These are phyloP conservation scores for Antennarius maculatus DNA, from an alignment of 2,797 vertebrate genomes.

Conservation along the genomic window DNA sequence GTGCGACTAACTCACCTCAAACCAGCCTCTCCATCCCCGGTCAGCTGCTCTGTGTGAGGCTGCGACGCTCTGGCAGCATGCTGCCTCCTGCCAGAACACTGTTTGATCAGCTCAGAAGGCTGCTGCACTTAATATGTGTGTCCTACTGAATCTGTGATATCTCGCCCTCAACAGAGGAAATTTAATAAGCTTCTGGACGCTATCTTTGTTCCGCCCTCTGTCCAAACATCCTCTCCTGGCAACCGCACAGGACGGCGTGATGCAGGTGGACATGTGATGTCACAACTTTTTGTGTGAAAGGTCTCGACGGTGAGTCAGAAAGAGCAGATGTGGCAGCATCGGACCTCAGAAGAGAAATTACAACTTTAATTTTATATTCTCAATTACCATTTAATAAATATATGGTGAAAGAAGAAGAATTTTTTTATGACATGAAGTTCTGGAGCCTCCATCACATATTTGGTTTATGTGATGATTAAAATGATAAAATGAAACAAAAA, in stretches of 20 bases:
- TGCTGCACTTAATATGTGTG: slow-evolving; percentile 17
- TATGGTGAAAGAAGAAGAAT: too few species aligned
- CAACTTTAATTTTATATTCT: background rate
- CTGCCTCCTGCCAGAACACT: slow-evolving; percentile 30
- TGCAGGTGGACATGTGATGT: slow-evolving; percentile 20
- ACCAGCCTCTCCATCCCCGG: slow-evolving; percentile 38
- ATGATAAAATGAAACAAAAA: too few species aligned
- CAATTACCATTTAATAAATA: background rate
- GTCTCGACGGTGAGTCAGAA: background rate
- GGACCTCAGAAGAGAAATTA: too few species aligned
- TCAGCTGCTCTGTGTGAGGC: background rate
- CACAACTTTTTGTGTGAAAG: slow-evolving; percentile 18
- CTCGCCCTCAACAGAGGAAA: slow-evolving; percentile 55
- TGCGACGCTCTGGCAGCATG: slow-evolving; percentile 1
- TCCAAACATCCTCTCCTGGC: slow-evolving; percentile 79
- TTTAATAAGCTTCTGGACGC: slow-evolving; percentile 73
- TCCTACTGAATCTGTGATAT: slow-evolving; percentile 9
- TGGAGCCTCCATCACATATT: too few species aligned
- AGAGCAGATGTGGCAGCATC: slow-evolving; percentile 1
- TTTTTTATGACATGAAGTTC: background rate
- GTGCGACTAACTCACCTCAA: too few species aligned
- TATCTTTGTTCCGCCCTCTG: slow-evolving; percentile 49
- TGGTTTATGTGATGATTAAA: too few species aligned
- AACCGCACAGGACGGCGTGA: slow-evolving; percentile 48
- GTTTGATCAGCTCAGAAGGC: slow-evolving; percentile 30